Percentiles rank a stretch among this genome's conserved stretches.
Conservation (phyloP, 1,140 invertebrate species). For the Melipona quadrifasciata region DNA sequence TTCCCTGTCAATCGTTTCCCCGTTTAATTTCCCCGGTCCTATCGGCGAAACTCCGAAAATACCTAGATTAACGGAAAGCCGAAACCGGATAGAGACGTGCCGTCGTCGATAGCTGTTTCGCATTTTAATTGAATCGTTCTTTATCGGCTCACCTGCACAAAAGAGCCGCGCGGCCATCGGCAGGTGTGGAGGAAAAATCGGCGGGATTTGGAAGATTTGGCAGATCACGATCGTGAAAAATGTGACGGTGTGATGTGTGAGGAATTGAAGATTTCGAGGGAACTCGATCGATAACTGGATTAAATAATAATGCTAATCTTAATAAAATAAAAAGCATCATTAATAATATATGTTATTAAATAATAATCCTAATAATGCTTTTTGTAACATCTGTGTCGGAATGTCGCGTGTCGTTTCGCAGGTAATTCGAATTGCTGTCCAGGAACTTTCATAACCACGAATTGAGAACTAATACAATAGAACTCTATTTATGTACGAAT, state of each 20-base stretch:
- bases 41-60: constrained; percentile 33
- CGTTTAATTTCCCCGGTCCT: neutral
- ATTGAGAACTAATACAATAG: too few relatives aligned
- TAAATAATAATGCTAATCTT: too few relatives aligned
- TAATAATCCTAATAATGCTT: too few relatives aligned
- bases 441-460: too few relatives aligned
- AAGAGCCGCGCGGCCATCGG: neutral
- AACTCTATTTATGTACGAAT: too few relatives aligned
- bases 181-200: too few relatives aligned
- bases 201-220: neutral
- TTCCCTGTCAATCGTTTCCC: constrained; percentile 11
- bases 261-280: neutral
- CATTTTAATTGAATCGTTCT: constrained; percentile 49
- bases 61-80: constrained; percentile 44
- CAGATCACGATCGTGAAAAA: neutral
- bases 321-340: too few relatives aligned
- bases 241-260: neutral
- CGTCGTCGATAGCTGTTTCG: constrained; percentile 30
- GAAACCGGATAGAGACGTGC: constrained; percentile 26
- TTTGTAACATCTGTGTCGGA: too few relatives aligned
- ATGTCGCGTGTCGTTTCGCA: too few relatives aligned
- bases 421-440: too few relatives aligned
- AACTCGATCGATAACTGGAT: neutral
- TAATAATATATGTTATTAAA: too few relatives aligned
- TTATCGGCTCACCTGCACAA: constrained; percentile 22